Evolutionary conservation across 2,888 invertebrate genomes (phyloP), one percentile per base, ranked within the genome.

Genomic region (Strigamia transsilvanica): DNA sequence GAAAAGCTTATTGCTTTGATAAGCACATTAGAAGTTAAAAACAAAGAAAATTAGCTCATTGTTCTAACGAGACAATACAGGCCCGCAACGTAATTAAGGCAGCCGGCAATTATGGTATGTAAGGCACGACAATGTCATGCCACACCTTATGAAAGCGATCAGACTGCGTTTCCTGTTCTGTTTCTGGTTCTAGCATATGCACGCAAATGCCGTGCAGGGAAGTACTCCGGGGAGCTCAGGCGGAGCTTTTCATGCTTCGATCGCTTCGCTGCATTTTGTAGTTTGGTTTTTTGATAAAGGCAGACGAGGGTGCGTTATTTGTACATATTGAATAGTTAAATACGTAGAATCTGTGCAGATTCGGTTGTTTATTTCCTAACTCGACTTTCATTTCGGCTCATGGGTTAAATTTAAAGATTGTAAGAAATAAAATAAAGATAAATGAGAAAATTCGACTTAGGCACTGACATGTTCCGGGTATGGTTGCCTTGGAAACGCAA

Each of bases 401-500:
- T 66, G 61, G 27, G 27, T 27, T 2, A 66, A 66, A 18, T 66
- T 66, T n/a, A 66, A 21, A 21, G 18, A 21, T 66, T 46, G 7
- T 13, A 4, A 46, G 5, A 46, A n/a, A 13, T 46, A 46, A 46
- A 46, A 46, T 10, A 46, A 46, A 4, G 46, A 46, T n/a, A 46
- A 46, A 46, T 46, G 46, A 46, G 23, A 66, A 21, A 21, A 66
- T 66, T 66, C 21, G 12, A 23, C 23, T 66, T 66, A 66, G 18
- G 61, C 23, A 21, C 21, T 66, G 23, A n/a, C 61, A 23, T 66
- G 61, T 66, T 66, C 61, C 61, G 61, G 61, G 61, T 66, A 66
- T 66, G 61, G 61, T 66, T 66, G 61, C 61, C 61, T 66, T 66
- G 61, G 61, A 66, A 66, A 66, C 61, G 61, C 61, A 66, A 66